A percentile compares a stretch with the other conserved stretches of the same genome.
Evolutionary conservation across 2,113 vertebrate species (phyloP).

Genomic region (Petaurus breviceps): DNA sequence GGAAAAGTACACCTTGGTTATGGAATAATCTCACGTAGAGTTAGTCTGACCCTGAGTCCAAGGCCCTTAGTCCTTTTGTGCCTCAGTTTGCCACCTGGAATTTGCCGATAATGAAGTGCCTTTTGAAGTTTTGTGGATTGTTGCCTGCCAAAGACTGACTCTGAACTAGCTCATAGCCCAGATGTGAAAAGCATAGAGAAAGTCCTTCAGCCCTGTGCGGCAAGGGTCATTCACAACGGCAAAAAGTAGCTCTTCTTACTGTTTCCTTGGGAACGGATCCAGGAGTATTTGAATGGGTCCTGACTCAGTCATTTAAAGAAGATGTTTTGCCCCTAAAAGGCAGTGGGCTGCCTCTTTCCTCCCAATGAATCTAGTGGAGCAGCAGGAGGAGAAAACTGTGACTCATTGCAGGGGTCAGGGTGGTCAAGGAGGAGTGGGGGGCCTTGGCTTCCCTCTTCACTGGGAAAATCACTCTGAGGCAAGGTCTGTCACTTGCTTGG

Average conservation of each 20-base stretch:
- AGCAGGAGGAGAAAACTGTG: conserved; percentile 15
- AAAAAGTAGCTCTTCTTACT: background rate
- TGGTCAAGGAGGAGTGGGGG: background rate
- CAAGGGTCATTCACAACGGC: background rate
- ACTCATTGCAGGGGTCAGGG: conserved; percentile 51
- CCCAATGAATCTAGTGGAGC: conserved; percentile 46
- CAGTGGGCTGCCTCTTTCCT: conserved; percentile 38
- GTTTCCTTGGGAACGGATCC: conserved; percentile 20
- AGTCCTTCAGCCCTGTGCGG: background rate
- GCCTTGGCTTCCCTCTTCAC: background rate
- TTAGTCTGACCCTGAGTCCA: background rate
- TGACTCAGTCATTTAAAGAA: conserved; percentile 48
- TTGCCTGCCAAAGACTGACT: background rate
- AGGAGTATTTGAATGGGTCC: background rate
- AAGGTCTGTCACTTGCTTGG: background rate
- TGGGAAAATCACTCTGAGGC: background rate
- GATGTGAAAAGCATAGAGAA: background rate
- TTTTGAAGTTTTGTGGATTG: background rate
- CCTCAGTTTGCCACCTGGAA: background rate
- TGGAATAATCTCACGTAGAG: background rate
- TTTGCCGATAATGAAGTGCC: background rate
- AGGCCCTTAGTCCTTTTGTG: background rate
- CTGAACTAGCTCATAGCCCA: background rate
- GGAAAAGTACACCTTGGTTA: background rate
- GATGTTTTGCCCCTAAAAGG: conserved; percentile 65